A percentile compares a stretch with the other conserved stretches of the same genome.
phyloP scores from a whole-genome alignment of 1,140 invertebrate species.

The Hylaeus volcanicus region DNA sequence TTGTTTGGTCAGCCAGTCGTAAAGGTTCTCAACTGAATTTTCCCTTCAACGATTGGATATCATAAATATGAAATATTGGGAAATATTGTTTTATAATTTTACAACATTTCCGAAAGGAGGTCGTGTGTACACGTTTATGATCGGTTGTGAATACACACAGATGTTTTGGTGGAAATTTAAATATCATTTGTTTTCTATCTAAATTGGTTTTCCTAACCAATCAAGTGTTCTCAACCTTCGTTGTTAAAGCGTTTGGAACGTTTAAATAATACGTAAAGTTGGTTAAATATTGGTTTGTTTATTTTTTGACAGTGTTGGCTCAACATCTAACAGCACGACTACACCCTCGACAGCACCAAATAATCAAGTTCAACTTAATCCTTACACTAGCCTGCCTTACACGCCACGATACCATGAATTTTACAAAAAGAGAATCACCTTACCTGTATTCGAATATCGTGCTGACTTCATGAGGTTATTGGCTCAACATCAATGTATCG shows the following conservation, averaged over 20 bases:
- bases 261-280: not conserved
- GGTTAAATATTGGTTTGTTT: not conserved
- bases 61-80: not conserved
- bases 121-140: not conserved
- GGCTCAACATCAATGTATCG: constrained; percentile 94
- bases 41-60: not conserved
- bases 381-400: constrained; percentile 88
- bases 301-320: constrained; percentile 64
- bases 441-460: constrained; percentile 99
- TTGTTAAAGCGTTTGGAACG: not conserved
- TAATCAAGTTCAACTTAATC: constrained; percentile 84
- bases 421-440: constrained; percentile 91
- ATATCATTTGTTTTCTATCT: not conserved
- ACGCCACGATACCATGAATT: constrained; percentile 92
- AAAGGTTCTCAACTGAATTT: constrained; percentile 52
- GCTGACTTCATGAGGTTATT: constrained; percentile 97
- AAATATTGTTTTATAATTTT: not conserved
- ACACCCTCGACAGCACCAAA: constrained; percentile 76
- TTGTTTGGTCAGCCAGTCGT: constrained; percentile 42
- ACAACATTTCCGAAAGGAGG: not conserved
- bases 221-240: constrained; percentile 21
- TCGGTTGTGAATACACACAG: not conserved
- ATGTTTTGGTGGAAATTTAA: not conserved
- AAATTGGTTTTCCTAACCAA: not conserved
- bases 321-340: constrained; percentile 71